Percentiles rank a stretch among this genome's conserved stretches.
phyloP scores from a whole-genome alignment of 35 echinoderm and acorn worm genomes.

The Chiridota heheva region DNA sequence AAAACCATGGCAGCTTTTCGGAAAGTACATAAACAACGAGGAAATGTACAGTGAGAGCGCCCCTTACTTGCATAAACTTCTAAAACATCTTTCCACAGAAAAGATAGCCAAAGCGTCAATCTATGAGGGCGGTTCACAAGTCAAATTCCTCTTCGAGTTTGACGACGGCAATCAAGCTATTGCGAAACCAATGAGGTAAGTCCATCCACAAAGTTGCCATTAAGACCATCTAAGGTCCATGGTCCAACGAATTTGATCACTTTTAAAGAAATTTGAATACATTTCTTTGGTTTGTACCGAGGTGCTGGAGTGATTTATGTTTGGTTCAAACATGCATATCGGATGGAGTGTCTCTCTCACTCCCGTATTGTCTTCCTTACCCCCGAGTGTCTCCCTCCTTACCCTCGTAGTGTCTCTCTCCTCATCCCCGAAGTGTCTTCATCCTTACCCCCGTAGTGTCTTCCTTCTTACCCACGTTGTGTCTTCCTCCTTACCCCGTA shows the following conservation, averaged over 20 bases:
- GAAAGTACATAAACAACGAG: conserved; percentile 52
- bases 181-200: conserved; percentile 76
- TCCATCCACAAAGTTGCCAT: too few species aligned
- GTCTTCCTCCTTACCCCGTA: too few species aligned
- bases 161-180: conserved; percentile 75
- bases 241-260: not conserved
- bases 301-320: not conserved
- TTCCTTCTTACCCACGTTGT: too few species aligned
- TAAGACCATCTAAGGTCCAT: not conserved
- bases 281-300: not conserved
- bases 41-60: conserved; percentile 53
- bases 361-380: too few species aligned
- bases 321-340: not conserved
- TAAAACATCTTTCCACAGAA: conserved; percentile 45
- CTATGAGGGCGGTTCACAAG: conserved; percentile 65
- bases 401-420: too few species aligned
- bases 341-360: not conserved
- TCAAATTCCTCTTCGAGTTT: conserved; percentile 62
- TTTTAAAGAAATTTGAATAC: not conserved
- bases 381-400: too few species aligned
- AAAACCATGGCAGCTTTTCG: conserved; percentile 61
- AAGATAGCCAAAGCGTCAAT: conserved; percentile 40
- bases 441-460: too few species aligned
- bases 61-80: conserved; percentile 53
- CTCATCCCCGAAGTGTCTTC: too few species aligned